Conservation (phyloP, 2,113 vertebrate species). For the Noturus placidus region DNA sequence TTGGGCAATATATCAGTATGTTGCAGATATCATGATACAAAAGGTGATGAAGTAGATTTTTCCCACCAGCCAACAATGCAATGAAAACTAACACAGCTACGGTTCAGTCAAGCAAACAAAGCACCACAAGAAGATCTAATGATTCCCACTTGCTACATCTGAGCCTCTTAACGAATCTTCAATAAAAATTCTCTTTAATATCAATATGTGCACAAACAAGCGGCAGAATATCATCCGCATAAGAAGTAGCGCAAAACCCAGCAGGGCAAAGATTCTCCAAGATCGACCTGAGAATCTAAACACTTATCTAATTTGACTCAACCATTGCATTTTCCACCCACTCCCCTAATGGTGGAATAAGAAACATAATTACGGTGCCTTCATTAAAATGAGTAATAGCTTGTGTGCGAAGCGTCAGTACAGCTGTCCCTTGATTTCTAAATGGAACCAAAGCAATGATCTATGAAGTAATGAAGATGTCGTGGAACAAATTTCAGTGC, state of each 20-base stretch:
- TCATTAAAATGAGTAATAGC: conserved; percentile 72
- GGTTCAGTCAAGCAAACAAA: background rate
- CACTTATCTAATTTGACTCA: conserved; percentile 61
- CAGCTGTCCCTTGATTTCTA: conserved; percentile 74
- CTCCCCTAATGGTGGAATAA: conserved; percentile 41
- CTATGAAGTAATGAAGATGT: conserved; percentile 72
- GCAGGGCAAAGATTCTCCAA: conserved; percentile 22
- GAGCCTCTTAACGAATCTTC: background rate
- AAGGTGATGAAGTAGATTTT: background rate
- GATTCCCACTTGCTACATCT: background rate
- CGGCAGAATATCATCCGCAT: background rate
- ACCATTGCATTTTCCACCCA: conserved; percentile 62
- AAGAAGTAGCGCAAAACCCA: background rate
- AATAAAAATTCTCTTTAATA: background rate
- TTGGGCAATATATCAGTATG: background rate
- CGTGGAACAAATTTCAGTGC: conserved; percentile 73
- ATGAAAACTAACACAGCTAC: background rate
- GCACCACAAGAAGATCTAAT: conserved; percentile 9
- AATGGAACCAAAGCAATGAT: conserved; percentile 73
- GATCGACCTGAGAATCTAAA: conserved; percentile 36
- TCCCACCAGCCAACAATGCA: conserved; percentile 17
- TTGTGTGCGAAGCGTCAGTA: conserved; percentile 61
- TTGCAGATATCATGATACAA: background rate
- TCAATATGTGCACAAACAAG: background rate
- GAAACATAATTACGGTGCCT: conserved; percentile 70